phyloP scores from a whole-genome alignment of 2,797 vertebrate genomes.

The Limosa lapponica region DNA sequence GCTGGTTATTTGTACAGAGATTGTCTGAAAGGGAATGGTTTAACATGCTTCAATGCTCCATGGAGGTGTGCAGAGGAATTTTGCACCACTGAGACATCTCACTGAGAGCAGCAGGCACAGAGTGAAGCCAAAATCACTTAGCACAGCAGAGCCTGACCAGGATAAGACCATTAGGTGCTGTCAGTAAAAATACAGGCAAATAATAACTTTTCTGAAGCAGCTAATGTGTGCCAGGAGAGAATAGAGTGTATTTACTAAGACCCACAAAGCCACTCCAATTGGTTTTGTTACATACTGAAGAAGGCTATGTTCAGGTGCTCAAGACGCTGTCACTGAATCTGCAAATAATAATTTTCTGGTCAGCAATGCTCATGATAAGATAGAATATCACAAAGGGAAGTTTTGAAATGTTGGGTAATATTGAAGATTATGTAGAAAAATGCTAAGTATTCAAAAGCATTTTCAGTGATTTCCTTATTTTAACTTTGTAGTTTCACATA shows the following conservation, averaged over 20 bases:
- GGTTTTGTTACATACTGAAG: neutral
- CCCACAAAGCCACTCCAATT: neutral
- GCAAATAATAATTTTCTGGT: neutral
- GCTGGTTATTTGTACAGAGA: neutral
- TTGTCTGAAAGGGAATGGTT: neutral
- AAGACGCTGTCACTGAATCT: neutral
- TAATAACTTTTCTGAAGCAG: neutral
- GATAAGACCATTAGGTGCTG: neutral
- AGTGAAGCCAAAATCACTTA: neutral
- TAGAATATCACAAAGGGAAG: neutral
- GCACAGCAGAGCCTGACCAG: neutral
- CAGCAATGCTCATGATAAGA: neutral
- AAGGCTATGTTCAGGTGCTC: neutral
- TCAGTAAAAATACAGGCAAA: neutral
- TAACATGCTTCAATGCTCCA: neutral
- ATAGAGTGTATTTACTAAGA: neutral
- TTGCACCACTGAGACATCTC: neutral
- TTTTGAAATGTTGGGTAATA: neutral
- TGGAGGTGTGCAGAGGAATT: neutral
- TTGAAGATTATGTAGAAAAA: neutral
- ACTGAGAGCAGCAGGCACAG: neutral
- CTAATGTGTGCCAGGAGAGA: neutral
- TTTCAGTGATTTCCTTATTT: neutral
- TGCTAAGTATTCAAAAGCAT: neutral
- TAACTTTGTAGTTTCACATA: neutral